Conservation (phyloP, 1,140 invertebrate genomes). For the Bathynomus jamesi region DNA sequence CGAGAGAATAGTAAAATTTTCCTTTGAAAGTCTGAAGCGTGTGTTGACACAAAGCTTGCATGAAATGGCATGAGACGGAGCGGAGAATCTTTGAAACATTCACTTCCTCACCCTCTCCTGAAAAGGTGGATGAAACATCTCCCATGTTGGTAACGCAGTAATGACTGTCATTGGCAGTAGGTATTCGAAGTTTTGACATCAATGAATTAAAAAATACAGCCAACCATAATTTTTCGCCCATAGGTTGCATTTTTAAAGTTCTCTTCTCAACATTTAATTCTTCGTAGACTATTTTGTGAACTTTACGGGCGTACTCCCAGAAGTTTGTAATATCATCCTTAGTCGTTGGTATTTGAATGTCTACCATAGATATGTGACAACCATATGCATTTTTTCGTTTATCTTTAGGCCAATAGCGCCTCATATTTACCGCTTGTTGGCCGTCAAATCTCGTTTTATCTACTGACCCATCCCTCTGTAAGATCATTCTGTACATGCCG, state of each 20-base stretch:
- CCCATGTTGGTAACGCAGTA: constrained; percentile 37
- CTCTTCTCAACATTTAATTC: constrained; percentile 20
- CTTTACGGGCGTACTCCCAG: constrained; percentile 27
- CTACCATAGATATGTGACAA: constrained; percentile 31
- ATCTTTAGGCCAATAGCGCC: constrained; percentile 35
- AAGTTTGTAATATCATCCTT: constrained; percentile 17
- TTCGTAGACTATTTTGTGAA: constrained; percentile 15
- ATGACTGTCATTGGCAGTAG: constrained; percentile 32
- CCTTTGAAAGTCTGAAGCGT: constrained; percentile 34
- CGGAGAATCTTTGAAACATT: constrained; percentile 25
- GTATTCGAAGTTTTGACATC: constrained; percentile 14
- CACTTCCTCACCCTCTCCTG: constrained; percentile 27
- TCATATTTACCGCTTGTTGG: constrained; percentile 31
- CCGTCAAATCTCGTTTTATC: constrained; percentile 12
- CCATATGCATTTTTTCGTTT: constrained; percentile 17
- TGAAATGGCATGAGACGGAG: constrained; percentile 31
- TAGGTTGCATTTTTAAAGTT: constrained; percentile 20
- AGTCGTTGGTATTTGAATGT: constrained; percentile 18
- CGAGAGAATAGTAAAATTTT: constrained; percentile 30
- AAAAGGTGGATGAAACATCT: constrained; percentile 21
- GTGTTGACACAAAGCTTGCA: constrained; percentile 34
- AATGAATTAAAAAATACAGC: constrained; percentile 18
- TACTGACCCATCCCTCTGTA: constrained; percentile 3
- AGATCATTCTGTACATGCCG: constrained; percentile 24
- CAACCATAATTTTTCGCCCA: constrained; percentile 19